Evolutionary conservation across 1,140 invertebrate species (phyloP), one percentile per base, ranked within the genome.

Genomic region (Drosophila dunni): DNA sequence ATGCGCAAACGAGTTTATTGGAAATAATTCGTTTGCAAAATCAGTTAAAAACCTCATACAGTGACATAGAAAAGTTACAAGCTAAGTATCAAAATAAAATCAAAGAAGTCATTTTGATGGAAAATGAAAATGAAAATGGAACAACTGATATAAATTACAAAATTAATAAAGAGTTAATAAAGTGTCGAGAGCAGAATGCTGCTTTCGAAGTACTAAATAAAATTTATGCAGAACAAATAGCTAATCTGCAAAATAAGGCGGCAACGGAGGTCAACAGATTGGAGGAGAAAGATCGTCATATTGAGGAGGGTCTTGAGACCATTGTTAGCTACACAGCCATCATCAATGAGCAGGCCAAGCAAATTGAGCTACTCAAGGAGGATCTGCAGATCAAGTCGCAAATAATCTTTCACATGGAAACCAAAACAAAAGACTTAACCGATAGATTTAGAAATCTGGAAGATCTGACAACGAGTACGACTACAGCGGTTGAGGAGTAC

Each of bases 21-120:
- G 70, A 73, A 54, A 54, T 73, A 13, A 9, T 68, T n/a, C 38
- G 42, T 33, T n/a, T 73, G 34, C 70, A 73, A 61, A 68, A 68
- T 45, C 46, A 73, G 48, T 11, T 73, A 5, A 73, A 61, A 13
- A 73, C 9, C 40, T 54, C 64, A 1, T 73, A 68, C n/a, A 9
- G 33, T 33, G 56, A 73, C 5, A 61, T 73, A 7, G 70, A 73
- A 34, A 54, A 40, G 34, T 38, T 73, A 7, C 64, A 73, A 46
- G 42, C 48, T 9, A 68, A 33, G 38, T 73, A 73, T 24, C 68
- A 68, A 15, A 68, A 15, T 8, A 73, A 73, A 54, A 33, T 73
- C 3, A 45, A 61, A 10, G 70, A 68, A 48, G 64, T 56, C 0
- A 61, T 73, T 33, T 7, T 29, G 9, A 53, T 8, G 64, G 63